Evolutionary conservation across 2,797 vertebrate genomes (phyloP).

Genomic region (Galagoides demidoff): DNA sequence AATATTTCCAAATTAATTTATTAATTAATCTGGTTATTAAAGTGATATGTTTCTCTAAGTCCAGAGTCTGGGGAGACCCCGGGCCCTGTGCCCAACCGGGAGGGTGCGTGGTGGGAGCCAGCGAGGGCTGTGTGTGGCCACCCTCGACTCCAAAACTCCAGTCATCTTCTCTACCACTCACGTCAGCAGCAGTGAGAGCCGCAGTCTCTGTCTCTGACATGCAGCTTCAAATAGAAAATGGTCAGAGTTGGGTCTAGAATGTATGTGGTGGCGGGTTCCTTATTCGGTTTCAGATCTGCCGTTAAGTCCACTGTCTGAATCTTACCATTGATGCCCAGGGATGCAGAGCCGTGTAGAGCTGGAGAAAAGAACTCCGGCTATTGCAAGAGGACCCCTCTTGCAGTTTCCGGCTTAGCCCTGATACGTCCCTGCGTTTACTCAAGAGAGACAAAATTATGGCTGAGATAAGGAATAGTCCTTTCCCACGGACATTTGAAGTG

Average conservation of each 20-base stretch:
- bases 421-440: not conserved
- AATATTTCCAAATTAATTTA: not conserved
- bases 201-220: too few species aligned
- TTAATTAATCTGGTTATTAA: not conserved
- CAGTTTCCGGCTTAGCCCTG: not conserved
- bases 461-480: too few species aligned
- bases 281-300: not conserved
- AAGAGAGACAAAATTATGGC: not conserved
- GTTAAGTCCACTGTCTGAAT: not conserved
- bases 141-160: too few species aligned
- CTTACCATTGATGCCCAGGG: not conserved
- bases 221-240: accelerated
- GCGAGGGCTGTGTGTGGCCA: accelerated
- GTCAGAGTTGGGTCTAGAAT: not conserved
- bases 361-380: accelerated
- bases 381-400: too few species aligned
- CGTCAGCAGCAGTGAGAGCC: accelerated
- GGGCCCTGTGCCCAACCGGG: not conserved
- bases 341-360: accelerated
- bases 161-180: accelerated
- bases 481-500: not conserved
- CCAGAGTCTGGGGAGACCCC: not conserved
- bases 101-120: accelerated
- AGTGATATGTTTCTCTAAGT: not conserved
- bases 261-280: not conserved